These are phyloP conservation scores for Oceanites oceanicus DNA, from an alignment of 2,113 vertebrate species.

Conservation along the genomic window DNA sequence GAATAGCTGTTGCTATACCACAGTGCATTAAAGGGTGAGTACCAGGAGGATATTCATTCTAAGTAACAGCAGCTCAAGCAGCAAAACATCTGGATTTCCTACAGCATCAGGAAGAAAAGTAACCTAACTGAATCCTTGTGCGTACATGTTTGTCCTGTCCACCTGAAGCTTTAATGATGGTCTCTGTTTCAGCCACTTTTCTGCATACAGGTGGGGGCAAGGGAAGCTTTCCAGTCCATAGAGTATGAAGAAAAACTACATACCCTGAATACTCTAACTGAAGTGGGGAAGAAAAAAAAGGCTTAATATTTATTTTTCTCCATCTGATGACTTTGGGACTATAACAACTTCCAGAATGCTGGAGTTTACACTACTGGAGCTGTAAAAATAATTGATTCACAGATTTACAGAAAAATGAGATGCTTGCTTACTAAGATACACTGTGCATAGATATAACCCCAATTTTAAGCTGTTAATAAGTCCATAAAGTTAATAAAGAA, in stretches of 20 bases:
- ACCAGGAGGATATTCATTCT: neutral
- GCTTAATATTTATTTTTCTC: neutral
- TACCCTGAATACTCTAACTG: neutral
- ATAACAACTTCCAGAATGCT: neutral
- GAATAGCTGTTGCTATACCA: neutral
- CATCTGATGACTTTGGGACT: neutral
- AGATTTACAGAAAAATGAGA: neutral
- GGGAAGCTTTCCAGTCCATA: neutral
- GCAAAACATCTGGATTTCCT: neutral
- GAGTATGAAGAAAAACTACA: neutral
- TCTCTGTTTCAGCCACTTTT: neutral
- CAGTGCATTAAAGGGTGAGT: neutral
- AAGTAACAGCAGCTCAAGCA: neutral
- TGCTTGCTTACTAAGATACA: neutral
- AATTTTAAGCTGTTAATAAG: neutral
- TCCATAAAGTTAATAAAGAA: constrained; percentile 13
- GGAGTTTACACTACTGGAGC: neutral
- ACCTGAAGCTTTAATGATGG: neutral
- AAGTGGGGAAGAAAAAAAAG: accelerated
- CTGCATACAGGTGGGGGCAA: accelerated
- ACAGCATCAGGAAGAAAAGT: neutral
- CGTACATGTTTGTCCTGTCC: neutral
- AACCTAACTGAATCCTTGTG: neutral
- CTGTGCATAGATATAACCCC: neutral
- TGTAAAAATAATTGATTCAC: neutral